Base-by-base conservation (phyloP, 2,797 vertebrate genomes). In the Enteromius paludinosus region DNA sequence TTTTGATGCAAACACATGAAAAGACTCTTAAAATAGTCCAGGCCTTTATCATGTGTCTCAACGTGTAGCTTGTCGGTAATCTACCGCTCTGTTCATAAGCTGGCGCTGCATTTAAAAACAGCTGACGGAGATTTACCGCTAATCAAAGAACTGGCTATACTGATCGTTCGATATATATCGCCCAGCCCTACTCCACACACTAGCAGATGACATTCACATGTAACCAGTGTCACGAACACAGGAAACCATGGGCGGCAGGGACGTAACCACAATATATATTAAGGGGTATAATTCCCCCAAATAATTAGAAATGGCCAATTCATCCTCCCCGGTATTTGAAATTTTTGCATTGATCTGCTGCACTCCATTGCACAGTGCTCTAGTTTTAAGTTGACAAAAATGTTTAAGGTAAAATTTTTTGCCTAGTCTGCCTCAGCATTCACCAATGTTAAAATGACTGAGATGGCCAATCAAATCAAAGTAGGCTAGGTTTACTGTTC, bases 1-100 rank as follows among this genome's bases (percentile, higher is more conserved):
- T 72, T 83, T 83, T 79, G 45, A 83, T 79, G 61, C 56, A 30
- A 45, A 83, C 45, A 62, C 66, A 62, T 78, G 30, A 83, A 69
- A 64, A 61, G 15, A 78, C 18, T 59, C 56, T 65, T 54, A 83
- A 79, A 79, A 83, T 73, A 79, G 33, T 33, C 45, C 15, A 28
- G 38, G 54, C 3, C 17, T 71, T 65, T 69, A 18, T 49, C 33
- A 35, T 23, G 45, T 14, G 47, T n/a, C n/a, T n/a, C n/a, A n/a
- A n/a, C n/a, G n/a, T n/a, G n/a, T n/a, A n/a, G n/a, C n/a, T n/a
- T n/a, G n/a, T n/a, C n/a, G n/a, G n/a, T n/a, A n/a, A n/a, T n/a
- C n/a, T n/a, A n/a, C n/a, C n/a, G n/a, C n/a, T n/a, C n/a, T n/a
- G n/a, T n/a, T n/a, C n/a, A n/a, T n/a, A n/a, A n/a, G n/a, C n/a